Conservation (phyloP, 2,888 invertebrate species). For the Galeopsomyia nigrocyanea region DNA sequence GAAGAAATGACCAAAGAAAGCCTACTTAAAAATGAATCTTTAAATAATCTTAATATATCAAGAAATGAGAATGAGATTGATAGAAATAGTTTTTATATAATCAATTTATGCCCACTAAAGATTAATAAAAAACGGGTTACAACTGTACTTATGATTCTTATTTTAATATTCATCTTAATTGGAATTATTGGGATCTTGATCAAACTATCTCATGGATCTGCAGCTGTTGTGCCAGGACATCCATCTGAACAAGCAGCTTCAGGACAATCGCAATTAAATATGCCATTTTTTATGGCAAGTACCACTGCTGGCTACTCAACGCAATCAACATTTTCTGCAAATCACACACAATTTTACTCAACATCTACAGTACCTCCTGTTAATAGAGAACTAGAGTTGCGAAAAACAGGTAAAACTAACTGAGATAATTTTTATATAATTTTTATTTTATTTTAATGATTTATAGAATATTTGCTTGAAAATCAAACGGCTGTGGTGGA, state of each 20-base stretch:
- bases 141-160: conserved; percentile 2
- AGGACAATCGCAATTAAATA: neutral
- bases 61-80: neutral
- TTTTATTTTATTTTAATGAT: neutral
- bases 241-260: neutral
- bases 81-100: conserved; percentile 7
- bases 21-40: neutral
- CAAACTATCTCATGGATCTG: conserved; percentile 28
- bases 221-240: conserved; percentile 32
- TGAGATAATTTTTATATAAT: neutral
- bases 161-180: conserved; percentile 13
- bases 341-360: conserved; percentile 13
- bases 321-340: neutral
- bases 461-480: neutral
- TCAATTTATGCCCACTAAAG: neutral
- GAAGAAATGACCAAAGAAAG: conserved; percentile 19
- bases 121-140: conserved; percentile 9
- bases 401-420: conserved; percentile 33
- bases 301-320: neutral
- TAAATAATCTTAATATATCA: neutral
- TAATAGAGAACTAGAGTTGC: conserved; percentile 25
- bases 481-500: too few relatives aligned
- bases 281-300: conserved; percentile 1
- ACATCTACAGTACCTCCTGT: neutral
- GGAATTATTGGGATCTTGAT: conserved; percentile 8